phyloP scores from a whole-genome alignment of 1,140 invertebrate genomes.

The Drosophila pandora region DNA sequence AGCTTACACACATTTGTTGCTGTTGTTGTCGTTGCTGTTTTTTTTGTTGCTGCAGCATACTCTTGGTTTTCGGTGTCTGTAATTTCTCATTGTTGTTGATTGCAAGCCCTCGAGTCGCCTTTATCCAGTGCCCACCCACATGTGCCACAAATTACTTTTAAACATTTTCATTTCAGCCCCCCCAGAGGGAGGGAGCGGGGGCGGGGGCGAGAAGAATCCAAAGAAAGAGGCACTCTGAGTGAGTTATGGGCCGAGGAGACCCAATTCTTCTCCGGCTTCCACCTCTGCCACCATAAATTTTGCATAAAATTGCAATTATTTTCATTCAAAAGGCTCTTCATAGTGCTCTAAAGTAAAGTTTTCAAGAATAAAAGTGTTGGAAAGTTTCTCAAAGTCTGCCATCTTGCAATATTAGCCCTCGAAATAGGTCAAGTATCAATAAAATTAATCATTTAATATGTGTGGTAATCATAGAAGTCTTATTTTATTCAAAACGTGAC shows the following conservation, averaged over 20 bases:
- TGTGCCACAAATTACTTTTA: slow-evolving; percentile 73
- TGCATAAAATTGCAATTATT: slow-evolving; percentile 77
- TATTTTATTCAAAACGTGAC: slow-evolving; percentile 32
- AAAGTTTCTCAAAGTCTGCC: slow-evolving; percentile 12
- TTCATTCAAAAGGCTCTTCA: slow-evolving; percentile 55
- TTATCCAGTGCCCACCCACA: slow-evolving; percentile 64
- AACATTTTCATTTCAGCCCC: slow-evolving; percentile 42
- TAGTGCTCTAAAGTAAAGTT: no score
- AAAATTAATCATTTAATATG: background rate
- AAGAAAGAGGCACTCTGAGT: slow-evolving; percentile 23
- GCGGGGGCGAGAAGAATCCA: background rate
- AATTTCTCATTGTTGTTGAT: slow-evolving; percentile 78
- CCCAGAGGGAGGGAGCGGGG: background rate
- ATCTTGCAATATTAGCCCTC: background rate
- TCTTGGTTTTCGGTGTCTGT: slow-evolving; percentile 45
- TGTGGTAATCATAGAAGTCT: no score
- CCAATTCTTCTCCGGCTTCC: slow-evolving; percentile 19
- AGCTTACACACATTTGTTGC: slow-evolving; percentile 42
- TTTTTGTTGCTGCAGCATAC: slow-evolving; percentile 33
- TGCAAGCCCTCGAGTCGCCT: slow-evolving; percentile 52
- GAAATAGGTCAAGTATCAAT: background rate
- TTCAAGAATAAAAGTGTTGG: slow-evolving; percentile 1
- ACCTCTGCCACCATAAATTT: slow-evolving; percentile 63
- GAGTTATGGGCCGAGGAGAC: slow-evolving; percentile 35
- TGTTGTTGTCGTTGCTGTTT: slow-evolving; percentile 18